Percentiles rank a stretch among this genome's conserved stretches.
Evolutionary conservation across 2,797 vertebrate species (phyloP).

Genomic region (Decapterus maruadsi): DNA sequence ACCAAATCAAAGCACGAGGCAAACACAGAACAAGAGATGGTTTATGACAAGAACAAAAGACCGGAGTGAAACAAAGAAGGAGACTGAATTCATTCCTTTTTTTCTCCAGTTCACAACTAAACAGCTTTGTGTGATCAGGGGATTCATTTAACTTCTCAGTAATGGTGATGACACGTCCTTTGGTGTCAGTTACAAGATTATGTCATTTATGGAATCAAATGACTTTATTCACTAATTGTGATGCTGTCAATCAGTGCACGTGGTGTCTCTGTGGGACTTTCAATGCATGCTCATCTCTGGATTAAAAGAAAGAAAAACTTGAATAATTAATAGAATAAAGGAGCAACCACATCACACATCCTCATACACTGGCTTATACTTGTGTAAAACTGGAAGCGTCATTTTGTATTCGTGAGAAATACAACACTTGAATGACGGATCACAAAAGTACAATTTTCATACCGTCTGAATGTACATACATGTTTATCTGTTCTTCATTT

Average conservation of each 20-base stretch:
- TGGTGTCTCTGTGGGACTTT: not conserved
- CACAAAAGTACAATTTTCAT: too few species aligned
- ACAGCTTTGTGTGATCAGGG: constrained; percentile 16
- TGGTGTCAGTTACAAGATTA: not conserved
- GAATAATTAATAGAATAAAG: not conserved
- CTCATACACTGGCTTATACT: not conserved
- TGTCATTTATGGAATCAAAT: not conserved
- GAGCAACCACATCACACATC: not conserved
- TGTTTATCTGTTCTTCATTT: too few species aligned
- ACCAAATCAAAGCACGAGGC: constrained; percentile 42
- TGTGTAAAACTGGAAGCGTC: not conserved
- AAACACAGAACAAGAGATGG: constrained; percentile 30
- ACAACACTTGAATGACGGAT: too few species aligned
- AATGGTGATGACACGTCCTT: not conserved
- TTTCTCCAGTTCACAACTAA: not conserved
- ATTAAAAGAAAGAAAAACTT: too few species aligned
- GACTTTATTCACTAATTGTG: not conserved
- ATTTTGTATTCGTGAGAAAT: constrained; percentile 13
- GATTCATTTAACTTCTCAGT: not conserved
- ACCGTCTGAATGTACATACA: too few species aligned
- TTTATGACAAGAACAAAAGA: constrained; percentile 28
- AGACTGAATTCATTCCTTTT: not conserved
- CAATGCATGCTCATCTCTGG: not conserved
- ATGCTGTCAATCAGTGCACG: not conserved
- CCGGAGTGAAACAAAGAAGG: not conserved